These are phyloP conservation scores for Archips xylosteana DNA, from an alignment of 2,888 invertebrate species.

Conservation along the genomic window DNA sequence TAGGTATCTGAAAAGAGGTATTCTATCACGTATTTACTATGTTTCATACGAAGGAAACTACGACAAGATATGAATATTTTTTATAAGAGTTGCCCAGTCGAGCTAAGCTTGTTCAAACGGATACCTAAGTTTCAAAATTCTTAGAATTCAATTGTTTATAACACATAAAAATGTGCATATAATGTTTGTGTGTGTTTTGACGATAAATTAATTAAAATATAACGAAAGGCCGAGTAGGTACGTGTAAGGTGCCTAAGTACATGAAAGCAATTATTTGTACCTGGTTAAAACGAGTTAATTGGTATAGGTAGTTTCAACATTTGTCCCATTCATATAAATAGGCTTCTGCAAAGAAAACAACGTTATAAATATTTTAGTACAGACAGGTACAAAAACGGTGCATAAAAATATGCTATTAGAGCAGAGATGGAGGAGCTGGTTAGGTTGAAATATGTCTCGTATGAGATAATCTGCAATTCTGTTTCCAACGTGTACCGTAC, in stretches of 20 bases:
- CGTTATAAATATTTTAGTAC: background rate
- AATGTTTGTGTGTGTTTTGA: no score
- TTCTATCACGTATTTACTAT: background rate
- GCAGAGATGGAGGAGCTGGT: background rate
- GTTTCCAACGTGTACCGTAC: background rate
- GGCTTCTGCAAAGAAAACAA: background rate
- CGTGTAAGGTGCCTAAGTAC: background rate
- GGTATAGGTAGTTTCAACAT: background rate
- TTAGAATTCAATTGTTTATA: no score
- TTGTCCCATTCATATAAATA: background rate
- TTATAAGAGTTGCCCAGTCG: background rate
- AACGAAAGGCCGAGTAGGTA: background rate
- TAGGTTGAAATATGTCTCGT: background rate
- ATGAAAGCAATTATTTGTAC: background rate
- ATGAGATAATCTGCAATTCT: conserved; percentile 8
- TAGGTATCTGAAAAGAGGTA: background rate
- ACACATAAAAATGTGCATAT: background rate
- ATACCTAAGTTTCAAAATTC: background rate
- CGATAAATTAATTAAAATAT: background rate
- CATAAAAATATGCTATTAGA: conserved; percentile 1
- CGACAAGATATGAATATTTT: background rate
- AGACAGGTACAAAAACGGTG: background rate
- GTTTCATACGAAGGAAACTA: background rate
- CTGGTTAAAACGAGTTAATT: background rate
- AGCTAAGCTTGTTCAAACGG: background rate